phyloP scores from a whole-genome alignment of 2,888 invertebrate species.

The Scotopteryx bipunctaria region DNA sequence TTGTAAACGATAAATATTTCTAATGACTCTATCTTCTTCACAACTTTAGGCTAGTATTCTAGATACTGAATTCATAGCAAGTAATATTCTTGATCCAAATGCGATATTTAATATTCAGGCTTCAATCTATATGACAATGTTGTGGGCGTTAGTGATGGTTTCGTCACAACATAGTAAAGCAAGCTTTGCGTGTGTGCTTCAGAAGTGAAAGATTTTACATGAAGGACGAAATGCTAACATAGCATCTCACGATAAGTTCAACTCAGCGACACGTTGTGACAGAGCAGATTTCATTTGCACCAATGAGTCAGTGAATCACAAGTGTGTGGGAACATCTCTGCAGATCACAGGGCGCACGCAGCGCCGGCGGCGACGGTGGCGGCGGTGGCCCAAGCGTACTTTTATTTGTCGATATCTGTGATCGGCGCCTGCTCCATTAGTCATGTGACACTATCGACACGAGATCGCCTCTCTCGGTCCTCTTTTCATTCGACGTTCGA shows the following conservation, averaged over 20 bases:
- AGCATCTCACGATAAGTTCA: slow-evolving; percentile 21
- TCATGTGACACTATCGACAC: slow-evolving; percentile 82
- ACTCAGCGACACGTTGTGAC: slow-evolving; percentile 29
- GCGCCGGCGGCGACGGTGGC: slow-evolving; percentile 44
- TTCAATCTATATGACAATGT: neutral
- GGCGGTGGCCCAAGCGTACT: slow-evolving; percentile 63
- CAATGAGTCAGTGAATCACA: slow-evolving; percentile 33
- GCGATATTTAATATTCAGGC: too few species aligned
- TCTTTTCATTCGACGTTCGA: slow-evolving; percentile 70
- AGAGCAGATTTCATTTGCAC: slow-evolving; percentile 30
- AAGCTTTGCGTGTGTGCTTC: neutral
- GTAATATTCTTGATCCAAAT: too few species aligned
- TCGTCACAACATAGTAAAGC: neutral
- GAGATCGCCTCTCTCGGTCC: slow-evolving; percentile 71
- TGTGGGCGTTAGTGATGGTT: neutral
- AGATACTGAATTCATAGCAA: too few species aligned
- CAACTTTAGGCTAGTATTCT: neutral
- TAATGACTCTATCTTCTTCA: neutral
- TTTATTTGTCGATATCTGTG: slow-evolving; percentile 79
- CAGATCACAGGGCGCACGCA: slow-evolving; percentile 32
- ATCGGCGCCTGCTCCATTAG: slow-evolving; percentile 82
- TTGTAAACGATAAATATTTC: neutral
- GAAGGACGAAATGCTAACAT: slow-evolving; percentile 1
- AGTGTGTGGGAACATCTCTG: slow-evolving; percentile 35
- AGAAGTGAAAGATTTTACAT: neutral